A percentile compares a stretch with the other conserved stretches of the same genome.
Conservation (phyloP, 2,888 invertebrate genomes). For the Drosophila fungiperda region DNA sequence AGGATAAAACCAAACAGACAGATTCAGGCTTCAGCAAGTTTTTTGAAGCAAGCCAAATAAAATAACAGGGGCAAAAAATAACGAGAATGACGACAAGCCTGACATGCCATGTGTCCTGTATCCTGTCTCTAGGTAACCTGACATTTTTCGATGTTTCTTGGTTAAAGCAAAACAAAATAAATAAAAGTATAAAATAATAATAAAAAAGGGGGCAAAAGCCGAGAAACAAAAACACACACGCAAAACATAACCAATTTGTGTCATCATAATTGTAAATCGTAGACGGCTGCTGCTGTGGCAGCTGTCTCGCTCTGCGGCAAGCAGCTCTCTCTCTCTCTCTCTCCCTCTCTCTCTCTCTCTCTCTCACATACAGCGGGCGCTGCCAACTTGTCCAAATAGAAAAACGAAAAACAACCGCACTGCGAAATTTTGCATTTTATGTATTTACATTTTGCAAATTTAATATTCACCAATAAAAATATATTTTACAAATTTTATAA, state of each 20-base stretch:
- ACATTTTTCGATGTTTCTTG: slow-evolving; percentile 55
- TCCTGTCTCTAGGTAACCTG: slow-evolving; percentile 58
- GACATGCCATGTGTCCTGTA: slow-evolving; percentile 68
- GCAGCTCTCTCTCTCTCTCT: slow-evolving; percentile 25
- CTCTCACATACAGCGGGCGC: slow-evolving; percentile 18
- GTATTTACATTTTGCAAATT: slow-evolving; percentile 57
- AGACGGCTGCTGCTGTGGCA: slow-evolving; percentile 33
- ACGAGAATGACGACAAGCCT: slow-evolving; percentile 67
- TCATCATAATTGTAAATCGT: slow-evolving; percentile 80
- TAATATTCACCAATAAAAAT: slow-evolving; percentile 21
- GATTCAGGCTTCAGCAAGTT: slow-evolving; percentile 48
- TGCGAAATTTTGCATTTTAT: slow-evolving; percentile 52
- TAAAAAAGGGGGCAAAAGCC: slow-evolving; percentile 30
- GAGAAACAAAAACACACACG: slow-evolving; percentile 53
- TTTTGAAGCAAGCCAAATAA: slow-evolving; percentile 52
- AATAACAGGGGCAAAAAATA: slow-evolving; percentile 57
- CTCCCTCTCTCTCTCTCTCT: too few relatives aligned
- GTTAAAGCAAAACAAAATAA: slow-evolving; percentile 36
- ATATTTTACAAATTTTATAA: slow-evolving; percentile 29
- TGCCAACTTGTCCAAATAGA: slow-evolving; percentile 48
- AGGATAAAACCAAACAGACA: slow-evolving; percentile 29
- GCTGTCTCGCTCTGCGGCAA: slow-evolving; percentile 26
- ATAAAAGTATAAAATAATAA: slow-evolving; percentile 14
- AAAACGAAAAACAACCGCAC: slow-evolving; percentile 34
- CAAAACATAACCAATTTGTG: slow-evolving; percentile 81